Percentiles rank a stretch among this genome's conserved stretches.
phyloP scores from a whole-genome alignment of 2,113 vertebrate species.

The Cercocebus atys region DNA sequence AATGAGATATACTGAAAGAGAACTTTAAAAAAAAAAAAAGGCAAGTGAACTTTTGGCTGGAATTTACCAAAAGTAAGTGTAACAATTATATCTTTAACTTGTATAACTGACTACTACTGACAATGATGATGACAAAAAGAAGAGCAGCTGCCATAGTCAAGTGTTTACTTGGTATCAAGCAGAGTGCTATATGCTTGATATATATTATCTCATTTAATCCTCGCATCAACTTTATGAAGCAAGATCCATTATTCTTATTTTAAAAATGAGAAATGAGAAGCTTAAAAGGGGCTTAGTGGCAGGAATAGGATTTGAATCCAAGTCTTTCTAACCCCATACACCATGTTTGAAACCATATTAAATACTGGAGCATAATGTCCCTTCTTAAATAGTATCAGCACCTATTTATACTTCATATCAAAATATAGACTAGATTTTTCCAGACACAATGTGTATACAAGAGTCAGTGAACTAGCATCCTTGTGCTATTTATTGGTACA shows the following conservation, averaged over 20 bases:
- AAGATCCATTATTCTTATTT: slow-evolving; percentile 10
- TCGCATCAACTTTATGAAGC: background rate
- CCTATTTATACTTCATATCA: background rate
- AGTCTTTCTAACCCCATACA: background rate
- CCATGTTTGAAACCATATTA: background rate
- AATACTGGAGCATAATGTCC: background rate
- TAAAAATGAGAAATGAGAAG: background rate
- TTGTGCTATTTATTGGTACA: background rate
- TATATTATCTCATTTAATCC: background rate
- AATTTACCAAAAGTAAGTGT: background rate
- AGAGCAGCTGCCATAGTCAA: background rate
- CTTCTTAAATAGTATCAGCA: background rate
- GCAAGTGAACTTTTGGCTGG: background rate
- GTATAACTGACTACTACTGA: background rate
- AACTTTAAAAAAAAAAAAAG: background rate
- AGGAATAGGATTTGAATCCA: background rate
- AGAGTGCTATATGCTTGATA: background rate
- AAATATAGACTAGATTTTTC: background rate
- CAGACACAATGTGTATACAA: background rate
- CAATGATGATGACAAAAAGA: background rate
- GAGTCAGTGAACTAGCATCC: background rate
- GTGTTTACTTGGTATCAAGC: background rate
- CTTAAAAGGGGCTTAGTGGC: background rate
- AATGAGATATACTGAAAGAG: background rate
- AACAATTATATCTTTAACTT: background rate